phyloP scores from a whole-genome alignment of 2,113 vertebrate genomes.

The Cromileptes altivelis region DNA sequence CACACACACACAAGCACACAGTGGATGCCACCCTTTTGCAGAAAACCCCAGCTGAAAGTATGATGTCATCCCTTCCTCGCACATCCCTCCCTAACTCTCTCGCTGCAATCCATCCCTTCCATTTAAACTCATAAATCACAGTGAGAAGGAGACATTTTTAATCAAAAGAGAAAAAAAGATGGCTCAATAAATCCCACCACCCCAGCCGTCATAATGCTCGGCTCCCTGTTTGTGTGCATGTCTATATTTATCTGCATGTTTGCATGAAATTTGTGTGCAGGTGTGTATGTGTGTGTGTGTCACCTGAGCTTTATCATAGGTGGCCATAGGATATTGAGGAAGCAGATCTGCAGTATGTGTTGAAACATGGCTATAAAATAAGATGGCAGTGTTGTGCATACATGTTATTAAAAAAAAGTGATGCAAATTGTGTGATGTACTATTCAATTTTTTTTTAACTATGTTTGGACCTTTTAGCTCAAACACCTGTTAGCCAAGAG shows the following conservation, averaged over 20 bases:
- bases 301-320: slow-evolving; percentile 27
- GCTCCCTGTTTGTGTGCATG: slow-evolving; percentile 59
- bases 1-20: not conserved
- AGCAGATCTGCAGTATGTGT: slow-evolving; percentile 17
- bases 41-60: slow-evolving; percentile 67
- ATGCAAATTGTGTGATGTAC: not conserved
- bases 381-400: slow-evolving; percentile 19
- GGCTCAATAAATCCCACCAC: slow-evolving; percentile 83
- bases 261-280: slow-evolving; percentile 48
- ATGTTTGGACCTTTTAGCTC: slow-evolving; percentile 9
- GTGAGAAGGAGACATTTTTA: slow-evolving; percentile 82
- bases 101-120: slow-evolving; percentile 60
- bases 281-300: slow-evolving; percentile 24
- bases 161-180: slow-evolving; percentile 81
- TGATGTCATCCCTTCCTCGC: slow-evolving; percentile 79
- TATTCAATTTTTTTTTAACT: not conserved
- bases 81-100: slow-evolving; percentile 36
- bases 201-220: slow-evolving; percentile 72
- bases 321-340: slow-evolving; percentile 30
- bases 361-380: slow-evolving; percentile 17
- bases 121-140: slow-evolving; percentile 77
- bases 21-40: slow-evolving; percentile 63
- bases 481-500: not conserved
- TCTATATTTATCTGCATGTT: slow-evolving; percentile 56
- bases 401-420: not conserved